These are phyloP conservation scores for Mastacembelus armatus DNA, from an alignment of 2,797 vertebrate species.

Conservation along the genomic window DNA sequence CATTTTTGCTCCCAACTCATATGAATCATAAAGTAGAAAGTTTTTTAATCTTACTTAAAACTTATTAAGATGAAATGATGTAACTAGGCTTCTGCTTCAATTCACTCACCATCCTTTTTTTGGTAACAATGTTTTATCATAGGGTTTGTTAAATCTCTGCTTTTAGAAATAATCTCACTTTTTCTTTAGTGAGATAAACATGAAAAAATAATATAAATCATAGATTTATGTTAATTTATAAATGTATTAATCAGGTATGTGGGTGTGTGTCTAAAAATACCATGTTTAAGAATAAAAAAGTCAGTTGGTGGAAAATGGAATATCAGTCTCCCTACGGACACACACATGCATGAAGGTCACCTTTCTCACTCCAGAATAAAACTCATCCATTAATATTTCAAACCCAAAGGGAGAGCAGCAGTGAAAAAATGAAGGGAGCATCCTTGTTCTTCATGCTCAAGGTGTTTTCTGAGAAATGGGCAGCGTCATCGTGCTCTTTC, in stretches of 20 bases:
- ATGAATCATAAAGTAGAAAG: conserved; percentile 2
- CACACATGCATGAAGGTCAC: conserved; percentile 63
- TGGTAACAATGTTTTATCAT: conserved; percentile 17
- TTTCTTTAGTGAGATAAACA: conserved; percentile 4
- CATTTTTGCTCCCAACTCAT: not conserved
- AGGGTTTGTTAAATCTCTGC: not conserved
- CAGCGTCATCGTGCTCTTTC: conserved; percentile 28
- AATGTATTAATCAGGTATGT: no score
- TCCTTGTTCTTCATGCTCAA: conserved; percentile 24
- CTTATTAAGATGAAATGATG: conserved; percentile 30
- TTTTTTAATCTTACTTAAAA: conserved; percentile 24
- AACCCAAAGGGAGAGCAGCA: conserved; percentile 47
- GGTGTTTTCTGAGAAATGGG: conserved; percentile 17
- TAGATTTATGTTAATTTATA: no score
- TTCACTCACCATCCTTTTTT: not conserved
- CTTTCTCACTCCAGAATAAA: conserved; percentile 72
- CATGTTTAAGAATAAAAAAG: conserved; percentile 8
- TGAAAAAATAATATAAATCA: conserved; percentile 1
- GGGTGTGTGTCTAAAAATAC: conserved; percentile 9
- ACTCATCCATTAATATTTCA: conserved; percentile 74
- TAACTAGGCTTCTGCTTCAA: conserved; percentile 17
- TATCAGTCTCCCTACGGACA: conserved; percentile 38
- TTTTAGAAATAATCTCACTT: not conserved
- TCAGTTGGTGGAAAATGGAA: conserved; percentile 27
- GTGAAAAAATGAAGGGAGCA: conserved; percentile 37